Evolutionary conservation across 2,888 invertebrate genomes (phyloP), one percentile per base, ranked within the genome.

Genomic region (Calliphora vomitoria): DNA sequence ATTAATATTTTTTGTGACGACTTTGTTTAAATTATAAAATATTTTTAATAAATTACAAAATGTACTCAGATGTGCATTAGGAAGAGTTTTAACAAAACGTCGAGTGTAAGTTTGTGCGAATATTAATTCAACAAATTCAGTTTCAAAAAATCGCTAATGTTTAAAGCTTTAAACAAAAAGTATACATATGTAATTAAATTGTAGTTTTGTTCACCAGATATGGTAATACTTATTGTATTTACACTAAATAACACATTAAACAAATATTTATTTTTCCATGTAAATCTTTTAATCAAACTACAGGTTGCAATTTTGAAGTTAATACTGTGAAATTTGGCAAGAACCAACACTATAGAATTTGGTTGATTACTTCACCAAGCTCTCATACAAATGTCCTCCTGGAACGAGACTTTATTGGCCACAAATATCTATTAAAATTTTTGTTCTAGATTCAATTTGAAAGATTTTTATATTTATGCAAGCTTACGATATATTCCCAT

Each of bases 1-100:
- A 44, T 44, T 44, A 44, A 44, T 41, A n/a, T 18, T 53, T 53
- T 53, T 53, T 53, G 31, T 66, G 44, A 44, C 20, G 44, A 18
- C 4, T 68, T 10, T 44, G 25, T 68, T 68, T 47, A 44, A 55
- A 68, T 44, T 68, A 44, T 44, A 68, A 68, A 44, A 68, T 44
- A 20, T 47, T 20, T 68, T 44, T 68, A 44, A 41, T 68, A 50
- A 50, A 50, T 50, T 50, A 50, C 50, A n/a, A 15, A 50, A 50
- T 15, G n/a, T 50, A 50, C 6, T 50, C 4, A n/a, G 11, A 53
- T 69, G 15, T 68, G 8, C 20, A 47, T 44, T 69, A 50, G 20
- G 69, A 18, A 4, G 69, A 55, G 55, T 55, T 55, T 25, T 11
- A 20, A 55, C 20, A 55, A 35, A 69, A 50, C 15, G n/a, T 4